Base-by-base conservation (phyloP, 2,113 vertebrate species). In the Dasyornis broadbenti region DNA sequence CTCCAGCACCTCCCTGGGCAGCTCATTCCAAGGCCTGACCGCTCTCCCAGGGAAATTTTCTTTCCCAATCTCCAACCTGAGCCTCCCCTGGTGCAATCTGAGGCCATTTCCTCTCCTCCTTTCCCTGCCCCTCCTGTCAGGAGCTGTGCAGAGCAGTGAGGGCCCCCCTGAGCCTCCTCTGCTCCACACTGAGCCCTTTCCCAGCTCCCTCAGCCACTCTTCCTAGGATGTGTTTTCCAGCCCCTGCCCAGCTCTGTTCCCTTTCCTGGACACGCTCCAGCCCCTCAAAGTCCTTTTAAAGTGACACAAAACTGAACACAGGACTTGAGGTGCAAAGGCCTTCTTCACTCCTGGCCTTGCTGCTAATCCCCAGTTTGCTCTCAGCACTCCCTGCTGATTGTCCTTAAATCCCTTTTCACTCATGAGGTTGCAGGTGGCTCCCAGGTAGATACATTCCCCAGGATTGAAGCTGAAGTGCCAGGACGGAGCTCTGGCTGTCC, bases 11-110 rank as follows among this genome's bases (percentile, higher is more conserved):
- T 49, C 75, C 57, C 65, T 87, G 65, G 65, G 85, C n/a, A 70
- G 17, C 85, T 71, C 30, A 79, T 6, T 17, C 65, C 85, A 87
- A 71, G 33, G 47, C 64, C 54, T 87, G 11, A 21, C 27, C 73
- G 9, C 64, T 39, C 15, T 28, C 0, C 1, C 15, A 78, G 15
- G 54, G 39, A 13, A 13, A 45, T 37, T 24, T 63, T 19, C 23
- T 35, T 5, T 8, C 0, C 61, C 61, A 52, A 0, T 33, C 63
- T 68, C 61, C 60, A 24, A 0, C 0, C 61, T 86, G 82, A 13
- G 2, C 44, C 63, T 86, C 1, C 45, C 45, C 54, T 44, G 63
- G 18, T 19, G 45, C 64, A 2, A 19, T 23, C 15, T 44, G 45
- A 39, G 53, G 63, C 54, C 63, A 3, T 86, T 52, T 10, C 63